Evolutionary conservation across 1,140 invertebrate genomes (phyloP).

Genomic region (Marisa cornuarietis): DNA sequence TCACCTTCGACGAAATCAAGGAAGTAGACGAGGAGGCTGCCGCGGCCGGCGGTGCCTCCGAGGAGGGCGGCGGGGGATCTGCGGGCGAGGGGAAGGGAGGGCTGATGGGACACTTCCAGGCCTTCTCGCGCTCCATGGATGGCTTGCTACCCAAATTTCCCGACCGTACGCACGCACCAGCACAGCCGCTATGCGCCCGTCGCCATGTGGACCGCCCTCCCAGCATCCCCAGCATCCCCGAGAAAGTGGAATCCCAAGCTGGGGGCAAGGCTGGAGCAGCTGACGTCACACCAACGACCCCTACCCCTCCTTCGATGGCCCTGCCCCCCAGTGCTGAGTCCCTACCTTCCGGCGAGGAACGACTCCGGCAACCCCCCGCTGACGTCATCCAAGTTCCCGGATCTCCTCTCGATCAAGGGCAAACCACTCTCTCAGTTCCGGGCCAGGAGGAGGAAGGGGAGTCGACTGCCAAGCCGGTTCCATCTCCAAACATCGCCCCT

Average conservation of each 20-base stretch:
- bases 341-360: background rate
- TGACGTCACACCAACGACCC: background rate
- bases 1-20: slow-evolving; percentile 81
- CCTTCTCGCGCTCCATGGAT: slow-evolving; percentile 69
- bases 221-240: slow-evolving; percentile 37
- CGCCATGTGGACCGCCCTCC: slow-evolving; percentile 16
- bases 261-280: background rate
- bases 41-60: background rate
- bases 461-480: slow-evolving; percentile 29
- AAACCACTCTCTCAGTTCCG: background rate
- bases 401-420: background rate
- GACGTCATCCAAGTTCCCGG: background rate
- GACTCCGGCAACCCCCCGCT: background rate
- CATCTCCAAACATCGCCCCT: slow-evolving; percentile 38
- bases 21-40: slow-evolving; percentile 67
- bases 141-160: slow-evolving; percentile 63
- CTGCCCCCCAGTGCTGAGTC: background rate
- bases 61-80: background rate
- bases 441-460: background rate
- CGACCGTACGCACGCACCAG: background rate
- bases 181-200: slow-evolving; percentile 21
- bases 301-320: background rate
- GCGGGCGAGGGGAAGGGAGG: slow-evolving; percentile 18
- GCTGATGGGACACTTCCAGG: slow-evolving; percentile 52
- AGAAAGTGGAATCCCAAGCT: slow-evolving; percentile 24